Evolutionary conservation across 2,797 vertebrate genomes (phyloP), one percentile per base, ranked within the genome.

Genomic region (Balearica regulorum): DNA sequence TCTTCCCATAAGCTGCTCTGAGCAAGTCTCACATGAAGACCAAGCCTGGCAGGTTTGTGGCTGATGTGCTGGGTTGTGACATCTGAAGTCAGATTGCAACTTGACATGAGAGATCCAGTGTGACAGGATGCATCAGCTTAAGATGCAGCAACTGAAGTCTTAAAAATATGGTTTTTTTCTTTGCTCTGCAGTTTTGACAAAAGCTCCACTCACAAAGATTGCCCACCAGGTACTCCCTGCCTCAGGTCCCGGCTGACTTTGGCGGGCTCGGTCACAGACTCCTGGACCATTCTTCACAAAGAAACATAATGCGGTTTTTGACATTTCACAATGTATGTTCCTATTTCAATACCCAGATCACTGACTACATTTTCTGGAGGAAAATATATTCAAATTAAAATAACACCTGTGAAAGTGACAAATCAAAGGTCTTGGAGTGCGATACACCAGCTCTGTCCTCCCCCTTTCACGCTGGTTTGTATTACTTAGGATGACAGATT

Each of bases 121-220:
- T 88, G 94, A 60, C 94, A 65, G 72, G 41, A 62, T 21, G 72
- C 76, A 86, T 78, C 94, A 95, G 90, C 79, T 87, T 53, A 60
- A 39, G 28, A 64, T 16, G 62, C 66, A 33, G 87, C 53, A 29
- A 58, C 86, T 35, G 35, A 54, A 48, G 48, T 28, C 93, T 73
- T 41, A 26, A 89, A 39, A 54, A 41, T 29, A 37, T 13, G 44
- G 5, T 86, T 60, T n/a, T 54, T 54, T 43, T 65, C 83, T 73
- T 33, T n/a, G 44, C 61, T 69, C 68, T 17, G 73, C 55, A 33
- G 55, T 46, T 58, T 29, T 73, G 70, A 81, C 64, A 53, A 70
- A 78, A 89, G 76, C 70, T 76, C 17, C 49, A 4, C 79, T 75
- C 53, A 19, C 19, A 29, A 15, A 64, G 44, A 33, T 13, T 17